phyloP scores from a whole-genome alignment of 1,140 invertebrate genomes.

The Sycobia sp. region DNA sequence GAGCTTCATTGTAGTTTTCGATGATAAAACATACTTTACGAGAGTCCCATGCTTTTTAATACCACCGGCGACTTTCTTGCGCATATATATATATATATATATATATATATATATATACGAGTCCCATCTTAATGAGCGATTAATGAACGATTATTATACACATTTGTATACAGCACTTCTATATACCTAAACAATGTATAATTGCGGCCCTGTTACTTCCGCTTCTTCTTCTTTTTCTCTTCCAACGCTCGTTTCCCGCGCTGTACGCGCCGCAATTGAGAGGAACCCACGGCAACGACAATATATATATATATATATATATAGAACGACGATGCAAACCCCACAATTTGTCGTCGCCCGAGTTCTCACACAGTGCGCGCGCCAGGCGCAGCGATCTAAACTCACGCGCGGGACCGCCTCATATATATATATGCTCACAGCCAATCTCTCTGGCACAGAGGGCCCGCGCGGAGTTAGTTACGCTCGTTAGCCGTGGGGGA shows the following conservation, averaged over 20 bases:
- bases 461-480: conserved; percentile 44
- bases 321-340: background rate
- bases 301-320: no score
- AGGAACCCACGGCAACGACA: background rate
- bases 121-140: conserved; percentile 13
- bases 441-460: conserved; percentile 19
- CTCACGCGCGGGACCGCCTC: no score
- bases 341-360: conserved; percentile 7
- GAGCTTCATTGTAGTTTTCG: background rate
- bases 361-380: background rate
- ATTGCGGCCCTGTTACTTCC: conserved; percentile 17
- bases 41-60: background rate
- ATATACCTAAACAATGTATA: background rate
- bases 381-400: no score
- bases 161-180: background rate
- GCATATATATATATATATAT: no score
- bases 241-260: no score
- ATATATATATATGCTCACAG: background rate
- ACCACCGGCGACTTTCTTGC: conserved; percentile 10
- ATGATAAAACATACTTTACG: conserved; percentile 8
- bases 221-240: conserved; percentile 21
- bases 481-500: conserved; percentile 44
- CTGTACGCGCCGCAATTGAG: no score
- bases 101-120: no score
- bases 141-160: conserved; percentile 23